These are phyloP conservation scores for Dryobota labecula DNA, from an alignment of 2,888 invertebrate species.

Conservation along the genomic window DNA sequence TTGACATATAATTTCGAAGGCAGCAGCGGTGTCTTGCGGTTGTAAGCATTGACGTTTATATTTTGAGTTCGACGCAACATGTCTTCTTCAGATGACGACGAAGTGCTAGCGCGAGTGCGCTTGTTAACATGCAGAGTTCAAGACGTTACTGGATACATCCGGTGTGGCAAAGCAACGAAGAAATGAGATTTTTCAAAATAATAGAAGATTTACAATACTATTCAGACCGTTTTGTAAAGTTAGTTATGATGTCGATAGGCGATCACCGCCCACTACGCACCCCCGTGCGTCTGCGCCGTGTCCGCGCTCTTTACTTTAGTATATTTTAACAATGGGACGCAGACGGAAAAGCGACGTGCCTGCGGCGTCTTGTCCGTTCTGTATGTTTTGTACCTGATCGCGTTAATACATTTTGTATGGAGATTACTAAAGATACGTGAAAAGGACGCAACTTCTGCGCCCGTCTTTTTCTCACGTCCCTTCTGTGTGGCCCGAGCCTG, in stretches of 20 bases:
- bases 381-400: not conserved
- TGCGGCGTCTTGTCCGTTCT: not conserved
- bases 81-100: no score
- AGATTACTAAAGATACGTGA: not conserved
- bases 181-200: not conserved
- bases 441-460: no score
- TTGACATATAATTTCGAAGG: no score
- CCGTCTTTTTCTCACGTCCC: no score
- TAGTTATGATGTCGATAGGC: not conserved
- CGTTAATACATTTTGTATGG: not conserved
- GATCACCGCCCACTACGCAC: not conserved
- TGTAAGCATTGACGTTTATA: no score
- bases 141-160: not conserved
- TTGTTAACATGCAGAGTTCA: not conserved
- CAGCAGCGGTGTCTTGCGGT: no score
- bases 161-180: not conserved
- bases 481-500: no score
- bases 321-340: no score
- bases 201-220: not conserved
- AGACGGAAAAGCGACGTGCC: no score
- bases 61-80: no score
- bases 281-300: not conserved
- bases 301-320: not conserved
- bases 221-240: not conserved
- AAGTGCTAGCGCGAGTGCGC: not conserved